phyloP scores from a whole-genome alignment of 1,140 invertebrate genomes.

The Ceratoteleas bidentatus region DNA sequence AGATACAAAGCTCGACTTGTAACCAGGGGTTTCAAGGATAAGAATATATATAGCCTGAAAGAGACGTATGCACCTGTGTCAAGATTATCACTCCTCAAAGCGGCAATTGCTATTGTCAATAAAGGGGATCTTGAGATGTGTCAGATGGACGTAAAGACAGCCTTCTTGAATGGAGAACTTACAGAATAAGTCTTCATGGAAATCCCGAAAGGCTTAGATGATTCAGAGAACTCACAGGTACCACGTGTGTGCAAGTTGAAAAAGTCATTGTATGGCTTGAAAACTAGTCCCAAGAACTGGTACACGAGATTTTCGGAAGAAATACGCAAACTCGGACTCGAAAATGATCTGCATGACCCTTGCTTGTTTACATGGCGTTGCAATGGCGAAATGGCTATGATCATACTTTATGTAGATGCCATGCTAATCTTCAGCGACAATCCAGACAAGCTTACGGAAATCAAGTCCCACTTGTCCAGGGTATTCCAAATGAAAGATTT shows the following conservation, averaged over 20 bases:
- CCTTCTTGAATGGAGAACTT: constrained; percentile 63
- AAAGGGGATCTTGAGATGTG: constrained; percentile 51
- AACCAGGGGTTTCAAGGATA: constrained; percentile 55
- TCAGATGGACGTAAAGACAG: constrained; percentile 66
- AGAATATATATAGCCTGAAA: constrained; percentile 48
- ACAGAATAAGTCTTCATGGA: constrained; percentile 59
- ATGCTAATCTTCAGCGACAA: constrained; percentile 47
- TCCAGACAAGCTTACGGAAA: constrained; percentile 25
- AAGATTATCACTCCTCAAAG: constrained; percentile 56
- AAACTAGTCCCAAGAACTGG: constrained; percentile 50
- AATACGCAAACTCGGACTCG: constrained; percentile 34
- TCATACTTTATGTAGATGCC: constrained; percentile 39
- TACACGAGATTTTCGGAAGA: constrained; percentile 42
- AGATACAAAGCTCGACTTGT: constrained; percentile 69
- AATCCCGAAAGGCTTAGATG: constrained; percentile 55
- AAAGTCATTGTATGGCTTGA: constrained; percentile 48
- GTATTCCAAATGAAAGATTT: constrained; percentile 54
- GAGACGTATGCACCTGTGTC: constrained; percentile 66
- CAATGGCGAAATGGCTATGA: constrained; percentile 14
- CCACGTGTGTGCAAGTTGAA: constrained; percentile 51
- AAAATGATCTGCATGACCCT: constrained; percentile 46
- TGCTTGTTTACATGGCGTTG: constrained; percentile 27
- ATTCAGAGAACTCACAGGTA: neutral
- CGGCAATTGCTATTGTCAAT: constrained; percentile 35
- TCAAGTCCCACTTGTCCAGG: constrained; percentile 25